These are phyloP conservation scores for Struthio camelus DNA, from an alignment of 2,113 vertebrate species.

Conservation along the genomic window DNA sequence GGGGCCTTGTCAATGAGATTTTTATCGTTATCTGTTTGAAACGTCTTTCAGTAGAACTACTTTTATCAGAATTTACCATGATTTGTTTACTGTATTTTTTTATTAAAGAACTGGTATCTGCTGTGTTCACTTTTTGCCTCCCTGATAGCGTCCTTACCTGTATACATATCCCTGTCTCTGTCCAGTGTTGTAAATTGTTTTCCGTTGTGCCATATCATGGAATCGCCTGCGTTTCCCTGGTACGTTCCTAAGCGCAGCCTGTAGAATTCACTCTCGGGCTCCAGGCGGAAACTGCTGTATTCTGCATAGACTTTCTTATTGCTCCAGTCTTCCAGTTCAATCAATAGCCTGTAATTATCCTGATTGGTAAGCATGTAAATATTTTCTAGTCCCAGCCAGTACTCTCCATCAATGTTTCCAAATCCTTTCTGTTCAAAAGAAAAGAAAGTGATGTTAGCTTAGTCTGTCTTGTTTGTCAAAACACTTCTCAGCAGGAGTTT, in stretches of 20 bases:
- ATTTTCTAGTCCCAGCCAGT: conserved; percentile 96
- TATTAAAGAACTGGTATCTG: background rate
- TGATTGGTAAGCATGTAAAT: conserved; percentile 93
- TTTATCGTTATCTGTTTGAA: rapidly evolving
- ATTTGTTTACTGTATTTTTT: background rate
- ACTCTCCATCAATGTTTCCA: conserved; percentile 94
- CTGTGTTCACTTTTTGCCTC: rapidly evolving
- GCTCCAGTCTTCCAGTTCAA: conserved; percentile 97
- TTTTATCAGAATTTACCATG: rapidly evolving
- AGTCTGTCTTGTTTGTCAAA: background rate
- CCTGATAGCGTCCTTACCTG: conserved; percentile 75
- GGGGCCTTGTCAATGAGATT: rapidly evolving
- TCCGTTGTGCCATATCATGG: conserved; percentile 93
- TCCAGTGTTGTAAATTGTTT: conserved; percentile 98
- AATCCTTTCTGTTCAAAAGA: conserved; percentile 89
- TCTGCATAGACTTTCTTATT: conserved; percentile 98
- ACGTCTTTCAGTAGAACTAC: background rate
- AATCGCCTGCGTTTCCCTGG: conserved; percentile 96
- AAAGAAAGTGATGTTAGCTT: background rate
- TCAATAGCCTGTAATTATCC: conserved; percentile 92
- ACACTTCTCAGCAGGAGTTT: background rate
- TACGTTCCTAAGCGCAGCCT: conserved; percentile 91
- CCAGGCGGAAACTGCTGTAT: conserved; percentile 95
- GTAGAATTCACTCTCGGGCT: conserved; percentile 91
- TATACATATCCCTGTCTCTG: conserved; percentile 91